Base-by-base conservation (phyloP, 2,113 vertebrate genomes). In the Silurus glanis region DNA sequence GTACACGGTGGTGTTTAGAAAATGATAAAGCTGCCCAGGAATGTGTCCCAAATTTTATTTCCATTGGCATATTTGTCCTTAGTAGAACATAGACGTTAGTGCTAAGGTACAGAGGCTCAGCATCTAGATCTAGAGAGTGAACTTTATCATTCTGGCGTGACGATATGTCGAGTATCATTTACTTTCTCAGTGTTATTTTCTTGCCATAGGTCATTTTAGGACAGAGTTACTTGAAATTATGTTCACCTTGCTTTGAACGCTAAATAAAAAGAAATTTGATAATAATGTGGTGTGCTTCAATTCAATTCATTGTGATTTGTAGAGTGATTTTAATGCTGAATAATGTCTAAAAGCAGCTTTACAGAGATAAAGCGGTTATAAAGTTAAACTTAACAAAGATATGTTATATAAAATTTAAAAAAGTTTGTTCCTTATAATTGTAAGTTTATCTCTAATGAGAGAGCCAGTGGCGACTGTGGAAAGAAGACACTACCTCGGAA, bases 131-230 rank as follows among this genome's bases (percentile, higher is more conserved):
- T 21, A 76, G 72, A n/a, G 47, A 9, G 55, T 9, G n/a, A 78
- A 56, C n/a, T n/a, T 28, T 28, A 25, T 28, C 14, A 28, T 78
- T 19, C 49, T 55, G 55, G 6, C 5, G 25, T 58, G 25, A 80
- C 25, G 1, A 37, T 37, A 80, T 59, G 78, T 10, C 21, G 76
- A 17, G 17, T 45, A 10, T 37, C n/a, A 21, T 58, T 59, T 37
- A 80, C 51, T 69, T 83, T 83, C 69, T 83, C 62, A 83, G 64
- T 69, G 51, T 66, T 82, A 82, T 82, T 82, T 37, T 37, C 62
- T 53, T 55, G 66, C 28, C 28, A 10, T 83, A 69, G 62, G 49
- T 69, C 47, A 55, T 23, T 9, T 21, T 56, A 10, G 62, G n/a
- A n/a, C 23, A n/a, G 59, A 21, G 10, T 80, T 12, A 74, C 45